These are phyloP conservation scores for Tachystola acroxantha DNA, from an alignment of 2,888 invertebrate genomes.

Conservation along the genomic window DNA sequence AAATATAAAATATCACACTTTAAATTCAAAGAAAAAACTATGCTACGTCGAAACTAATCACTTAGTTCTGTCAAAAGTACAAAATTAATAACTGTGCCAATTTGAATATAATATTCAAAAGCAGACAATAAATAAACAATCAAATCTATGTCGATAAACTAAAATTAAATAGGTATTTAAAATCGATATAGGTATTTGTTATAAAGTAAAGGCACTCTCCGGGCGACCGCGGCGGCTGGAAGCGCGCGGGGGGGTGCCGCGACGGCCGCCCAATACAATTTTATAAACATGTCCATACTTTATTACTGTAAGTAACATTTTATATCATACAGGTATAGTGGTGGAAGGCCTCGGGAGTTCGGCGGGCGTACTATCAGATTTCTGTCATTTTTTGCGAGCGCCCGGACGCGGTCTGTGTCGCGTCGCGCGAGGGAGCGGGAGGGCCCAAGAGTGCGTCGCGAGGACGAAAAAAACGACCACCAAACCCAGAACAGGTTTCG, in stretches of 20 bases:
- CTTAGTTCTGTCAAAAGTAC: constrained; percentile 72
- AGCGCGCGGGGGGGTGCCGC: constrained; percentile 44
- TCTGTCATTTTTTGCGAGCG: constrained; percentile 52
- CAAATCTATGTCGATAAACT: constrained; percentile 72
- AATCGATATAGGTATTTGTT: constrained; percentile 69
- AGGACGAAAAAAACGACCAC: constrained; percentile 69
- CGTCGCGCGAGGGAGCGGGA: constrained; percentile 38
- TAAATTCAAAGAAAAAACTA: constrained; percentile 75
- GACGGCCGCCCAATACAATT: constrained; percentile 30
- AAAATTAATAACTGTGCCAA: constrained; percentile 74
- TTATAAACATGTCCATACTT: constrained; percentile 46
- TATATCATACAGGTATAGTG: constrained; percentile 46
- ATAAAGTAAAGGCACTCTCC: constrained; percentile 71
- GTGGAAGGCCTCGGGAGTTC: constrained; percentile 54
- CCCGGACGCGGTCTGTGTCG: constrained; percentile 40
- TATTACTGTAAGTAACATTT: constrained; percentile 32
- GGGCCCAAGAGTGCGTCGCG: constrained; percentile 38
- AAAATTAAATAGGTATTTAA: constrained; percentile 66
- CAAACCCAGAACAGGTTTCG: constrained; percentile 64
- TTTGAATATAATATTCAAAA: constrained; percentile 72
- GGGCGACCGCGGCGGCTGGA: constrained; percentile 44
- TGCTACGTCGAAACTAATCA: constrained; percentile 70
- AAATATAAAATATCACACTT: constrained; percentile 79
- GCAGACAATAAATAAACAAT: constrained; percentile 76
- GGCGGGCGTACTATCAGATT: constrained; percentile 46